These are phyloP conservation scores for Netta rufina DNA, from an alignment of 2,797 vertebrate genomes.

Conservation along the genomic window DNA sequence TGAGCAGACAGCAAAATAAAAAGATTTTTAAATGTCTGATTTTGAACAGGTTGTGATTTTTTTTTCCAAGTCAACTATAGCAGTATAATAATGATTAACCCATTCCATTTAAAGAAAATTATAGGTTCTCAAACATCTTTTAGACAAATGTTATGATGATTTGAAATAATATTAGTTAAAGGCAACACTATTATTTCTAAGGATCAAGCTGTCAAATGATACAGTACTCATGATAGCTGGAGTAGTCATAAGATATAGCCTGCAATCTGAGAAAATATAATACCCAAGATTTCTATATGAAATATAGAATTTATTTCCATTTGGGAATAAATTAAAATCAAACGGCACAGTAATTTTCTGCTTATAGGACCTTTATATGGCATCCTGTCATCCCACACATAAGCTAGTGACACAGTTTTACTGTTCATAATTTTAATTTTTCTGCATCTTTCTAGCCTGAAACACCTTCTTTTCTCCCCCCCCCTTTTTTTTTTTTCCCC, in stretches of 20 bases:
- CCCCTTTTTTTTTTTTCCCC: neutral
- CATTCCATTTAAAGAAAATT: neutral
- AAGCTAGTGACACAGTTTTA: neutral
- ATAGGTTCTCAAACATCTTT: neutral
- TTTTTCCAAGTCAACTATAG: neutral
- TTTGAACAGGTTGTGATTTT: neutral
- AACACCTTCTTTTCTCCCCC: neutral
- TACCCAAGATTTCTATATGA: neutral
- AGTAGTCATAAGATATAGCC: neutral
- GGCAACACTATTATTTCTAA: neutral
- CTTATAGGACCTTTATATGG: neutral
- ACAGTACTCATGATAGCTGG: neutral
- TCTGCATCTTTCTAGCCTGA: neutral
- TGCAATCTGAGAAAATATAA: neutral
- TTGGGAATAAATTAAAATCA: neutral
- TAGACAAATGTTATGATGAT: neutral
- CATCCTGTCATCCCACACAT: neutral
- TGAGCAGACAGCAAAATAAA: neutral
- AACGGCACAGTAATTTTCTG: neutral
- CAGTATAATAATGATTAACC: neutral
- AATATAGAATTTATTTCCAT: neutral
- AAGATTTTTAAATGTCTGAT: neutral
- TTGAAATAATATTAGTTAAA: neutral
- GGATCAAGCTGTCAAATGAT: neutral
- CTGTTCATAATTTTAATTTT: neutral